Base-by-base conservation (phyloP, 1,140 invertebrate genomes). In the Ceratosolen fusciceps region DNA sequence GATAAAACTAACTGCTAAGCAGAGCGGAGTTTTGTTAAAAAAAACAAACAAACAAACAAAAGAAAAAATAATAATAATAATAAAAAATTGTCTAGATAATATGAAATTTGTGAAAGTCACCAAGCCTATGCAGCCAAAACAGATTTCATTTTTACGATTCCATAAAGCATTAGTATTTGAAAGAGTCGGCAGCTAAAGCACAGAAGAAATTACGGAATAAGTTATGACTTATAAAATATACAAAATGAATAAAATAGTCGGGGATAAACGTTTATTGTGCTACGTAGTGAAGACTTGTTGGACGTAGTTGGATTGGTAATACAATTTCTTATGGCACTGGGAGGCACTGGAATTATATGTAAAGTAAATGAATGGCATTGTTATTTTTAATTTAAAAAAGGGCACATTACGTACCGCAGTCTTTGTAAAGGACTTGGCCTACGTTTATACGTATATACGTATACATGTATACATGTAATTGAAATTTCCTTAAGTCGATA, bases 151-250 rank as follows among this genome's bases (percentile, higher is more conserved):
- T 70, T 70, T 70, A 70, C 67, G 67, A 70, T 70, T 70, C 29
- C 67, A 49, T 49, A 70, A 70, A 70, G 39, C 26, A 70, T 70
- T 70, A 70, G 67, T 43, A 70, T 70, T 70, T 70, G 39, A 70
- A 70, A 47, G 67, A 70, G 67, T 49, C 49, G 19, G 4, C 29
- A 24, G 14, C 34, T 16, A 67, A 67, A 37, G 31, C 34, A 39
- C 26, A 60, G 37, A 43, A 67, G 62, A 43, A 43, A 67, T 67
- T 39, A 43, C 62, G 24, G 62, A 67, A 67, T 67, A 67, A 37
- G 37, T 67, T 67, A 43, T 37, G 62, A 67, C 34, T 67, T n/a
- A 67, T 67, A 67, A 67, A 67, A 39, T 31, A 67, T 67, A 67
- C 62, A 39, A 67, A 67, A 31, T 67, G 62, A 67, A 67, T 67